phyloP scores from a whole-genome alignment of 2,888 invertebrate genomes.

The Pseudolycoriella hygida region DNA sequence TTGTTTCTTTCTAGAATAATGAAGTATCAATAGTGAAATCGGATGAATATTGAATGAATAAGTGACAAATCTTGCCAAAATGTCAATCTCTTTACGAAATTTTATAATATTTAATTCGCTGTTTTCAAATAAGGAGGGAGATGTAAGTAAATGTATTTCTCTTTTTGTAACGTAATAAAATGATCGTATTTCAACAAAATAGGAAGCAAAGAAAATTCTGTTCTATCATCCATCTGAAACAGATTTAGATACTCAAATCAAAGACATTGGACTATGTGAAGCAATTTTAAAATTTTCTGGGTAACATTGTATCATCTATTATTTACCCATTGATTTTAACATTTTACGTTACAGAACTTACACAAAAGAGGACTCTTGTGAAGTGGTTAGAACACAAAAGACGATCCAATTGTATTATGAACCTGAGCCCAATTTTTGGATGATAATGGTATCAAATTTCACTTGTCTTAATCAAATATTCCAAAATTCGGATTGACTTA shows the following conservation, averaged over 20 bases:
- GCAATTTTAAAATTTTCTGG: conserved; percentile 88
- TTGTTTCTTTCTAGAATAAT: too few species aligned
- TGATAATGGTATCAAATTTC: conserved; percentile 86
- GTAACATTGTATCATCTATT: conserved; percentile 29
- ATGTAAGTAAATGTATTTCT: too few species aligned
- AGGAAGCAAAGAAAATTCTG: conserved; percentile 82
- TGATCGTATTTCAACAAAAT: too few species aligned
- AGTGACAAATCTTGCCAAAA: too few species aligned
- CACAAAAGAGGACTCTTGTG: conserved; percentile 56
- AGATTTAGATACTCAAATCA: conserved; percentile 67
- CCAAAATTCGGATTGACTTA: too few species aligned
- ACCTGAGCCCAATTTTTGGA: conserved; percentile 77
- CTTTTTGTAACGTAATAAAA: too few species aligned
- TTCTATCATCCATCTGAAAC: conserved; percentile 69
- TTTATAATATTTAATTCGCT: too few species aligned
- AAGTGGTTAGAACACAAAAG: conserved; percentile 77
- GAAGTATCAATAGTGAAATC: too few species aligned
- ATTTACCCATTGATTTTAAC: conserved; percentile 11
- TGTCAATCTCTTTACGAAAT: too few species aligned
- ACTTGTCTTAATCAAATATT: too few species aligned
- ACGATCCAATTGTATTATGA: conserved; percentile 74
- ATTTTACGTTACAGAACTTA: conserved; percentile 47
- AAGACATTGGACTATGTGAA: conserved; percentile 86
- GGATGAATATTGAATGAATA: too few species aligned
- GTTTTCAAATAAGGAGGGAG: too few species aligned